phyloP scores from a whole-genome alignment of 2,797 vertebrate genomes.

The Melanotaenia nigrans region DNA sequence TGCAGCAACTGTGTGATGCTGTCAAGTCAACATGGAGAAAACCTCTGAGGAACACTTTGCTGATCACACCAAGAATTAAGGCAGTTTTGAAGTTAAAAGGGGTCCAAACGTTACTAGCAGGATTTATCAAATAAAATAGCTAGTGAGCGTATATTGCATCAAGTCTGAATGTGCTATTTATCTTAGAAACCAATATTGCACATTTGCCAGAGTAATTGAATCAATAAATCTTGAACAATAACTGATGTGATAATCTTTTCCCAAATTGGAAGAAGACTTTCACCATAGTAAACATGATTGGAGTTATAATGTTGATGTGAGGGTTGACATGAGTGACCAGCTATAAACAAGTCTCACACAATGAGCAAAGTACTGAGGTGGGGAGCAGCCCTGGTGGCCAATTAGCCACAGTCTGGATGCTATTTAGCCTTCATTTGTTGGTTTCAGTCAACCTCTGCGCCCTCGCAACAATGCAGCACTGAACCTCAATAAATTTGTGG shows the following conservation, averaged over 20 bases:
- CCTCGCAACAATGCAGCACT: slow-evolving; percentile 42
- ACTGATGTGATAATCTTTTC: too few relatives aligned
- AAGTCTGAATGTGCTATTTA: slow-evolving; percentile 30
- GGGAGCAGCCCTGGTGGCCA: slow-evolving; percentile 53
- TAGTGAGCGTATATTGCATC: too few relatives aligned
- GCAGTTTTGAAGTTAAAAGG: too few relatives aligned
- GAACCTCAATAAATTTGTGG: slow-evolving; percentile 52
- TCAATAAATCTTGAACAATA: too few relatives aligned
- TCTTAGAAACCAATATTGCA: slow-evolving; percentile 17
- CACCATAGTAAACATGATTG: slow-evolving; percentile 19
- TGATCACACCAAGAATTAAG: too few relatives aligned
- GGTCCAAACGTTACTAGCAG: too few relatives aligned
- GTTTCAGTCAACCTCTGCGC: slow-evolving; percentile 46
- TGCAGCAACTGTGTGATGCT: too few relatives aligned
- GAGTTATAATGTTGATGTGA: slow-evolving; percentile 10
- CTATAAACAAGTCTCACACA: slow-evolving; percentile 33
- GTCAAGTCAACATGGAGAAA: too few relatives aligned
- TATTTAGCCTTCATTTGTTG: slow-evolving; percentile 48
- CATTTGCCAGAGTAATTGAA: too few relatives aligned
- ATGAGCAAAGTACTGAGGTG: slow-evolving; percentile 40
- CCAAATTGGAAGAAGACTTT: slow-evolving; percentile 6
- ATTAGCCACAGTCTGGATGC: slow-evolving; percentile 54
- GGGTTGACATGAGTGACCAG: slow-evolving; percentile 49
- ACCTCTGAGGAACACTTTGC: too few relatives aligned
- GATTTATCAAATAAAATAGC: too few relatives aligned